Evolutionary conservation across 2,888 invertebrate species (phyloP), one percentile per base, ranked within the genome.

Genomic region (Sesia bembeciformis): DNA sequence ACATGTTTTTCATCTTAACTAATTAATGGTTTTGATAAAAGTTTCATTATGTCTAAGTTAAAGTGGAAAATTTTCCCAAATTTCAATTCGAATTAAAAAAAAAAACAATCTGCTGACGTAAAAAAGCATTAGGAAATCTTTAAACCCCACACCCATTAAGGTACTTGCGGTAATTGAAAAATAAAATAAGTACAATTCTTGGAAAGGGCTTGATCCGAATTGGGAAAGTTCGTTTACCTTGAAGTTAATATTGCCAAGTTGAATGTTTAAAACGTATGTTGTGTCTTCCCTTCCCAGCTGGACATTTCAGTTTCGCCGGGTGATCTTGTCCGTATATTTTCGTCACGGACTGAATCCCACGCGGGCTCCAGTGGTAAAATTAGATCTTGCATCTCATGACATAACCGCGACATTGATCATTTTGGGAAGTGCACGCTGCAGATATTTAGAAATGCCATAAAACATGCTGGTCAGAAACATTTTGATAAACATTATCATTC

Each of bases 331-430:
- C 4, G 46, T 46, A 8, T 46, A 46, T 46, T 46, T 46, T 46
- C 46, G 23, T 46, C 46, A 23, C 23, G 8, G 1, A 46, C 46
- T 4, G 46, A 59, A 56, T 60, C 72, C 70, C 70, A 69, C 72
- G 68, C 68, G 60, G 68, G 66, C 73, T 69, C 68, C 61, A 54
- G 62, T 52, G 60, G 59, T 79, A 80, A 68, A 70, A 70, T 65
- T 80, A 76, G 78, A 66, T 58, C 66, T 55, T 76, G 73, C 76
- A 78, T 72, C 65, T 63, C 58, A 65, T 77, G 76, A 78, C 72
- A 76, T 76, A 78, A 76, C 67, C 50, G 52, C 55, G 57, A 64
- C 62, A 62, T 59, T 59, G 61, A 54, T 60, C 53, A 58, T 59
- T 63, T 68, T 61, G 60, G 63, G 63, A 66, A 72, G 63, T 74